These are phyloP conservation scores for Anthopleura sola DNA, from an alignment of 64 coral and sea anemone genomes.

Conservation along the genomic window DNA sequence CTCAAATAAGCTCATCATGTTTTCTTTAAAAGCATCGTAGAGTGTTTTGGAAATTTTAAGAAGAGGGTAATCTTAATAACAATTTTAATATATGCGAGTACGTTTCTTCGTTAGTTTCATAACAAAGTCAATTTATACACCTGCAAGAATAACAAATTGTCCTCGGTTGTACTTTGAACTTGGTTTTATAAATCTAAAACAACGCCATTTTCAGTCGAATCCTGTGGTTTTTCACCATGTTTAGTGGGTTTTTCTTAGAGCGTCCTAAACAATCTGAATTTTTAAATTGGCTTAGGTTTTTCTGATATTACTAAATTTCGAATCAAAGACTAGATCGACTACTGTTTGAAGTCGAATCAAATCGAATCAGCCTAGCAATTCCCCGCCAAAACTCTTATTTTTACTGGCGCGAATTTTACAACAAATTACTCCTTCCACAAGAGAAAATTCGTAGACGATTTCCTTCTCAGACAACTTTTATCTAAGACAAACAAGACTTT, in stretches of 20 bases:
- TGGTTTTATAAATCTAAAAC: not conserved
- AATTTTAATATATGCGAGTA: not conserved
- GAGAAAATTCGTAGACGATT: not conserved
- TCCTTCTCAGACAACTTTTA: not conserved
- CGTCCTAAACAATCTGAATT: not conserved
- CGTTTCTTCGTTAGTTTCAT: not conserved
- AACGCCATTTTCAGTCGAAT: not conserved
- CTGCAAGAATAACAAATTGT: not conserved
- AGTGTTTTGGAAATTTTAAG: not conserved
- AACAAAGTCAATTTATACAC: not conserved
- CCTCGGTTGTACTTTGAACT: not conserved
- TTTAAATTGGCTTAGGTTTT: not conserved
- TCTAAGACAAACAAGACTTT: not conserved
- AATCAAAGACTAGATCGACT: slow-evolving; percentile 5
- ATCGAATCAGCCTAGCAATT: not conserved
- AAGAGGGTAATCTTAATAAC: not conserved
- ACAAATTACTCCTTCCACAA: not conserved
- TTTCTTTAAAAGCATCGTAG: not conserved
- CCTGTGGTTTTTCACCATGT: not conserved
- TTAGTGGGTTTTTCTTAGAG: not conserved
- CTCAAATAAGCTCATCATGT: not conserved
- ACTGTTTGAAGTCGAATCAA: not conserved
- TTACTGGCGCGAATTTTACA: not conserved
- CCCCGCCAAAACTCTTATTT: not conserved
- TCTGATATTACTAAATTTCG: not conserved